Evolutionary conservation across 1,140 invertebrate genomes (phyloP), one percentile per base, ranked within the genome.

Genomic region (Rhynchophorus ferrugineus): DNA sequence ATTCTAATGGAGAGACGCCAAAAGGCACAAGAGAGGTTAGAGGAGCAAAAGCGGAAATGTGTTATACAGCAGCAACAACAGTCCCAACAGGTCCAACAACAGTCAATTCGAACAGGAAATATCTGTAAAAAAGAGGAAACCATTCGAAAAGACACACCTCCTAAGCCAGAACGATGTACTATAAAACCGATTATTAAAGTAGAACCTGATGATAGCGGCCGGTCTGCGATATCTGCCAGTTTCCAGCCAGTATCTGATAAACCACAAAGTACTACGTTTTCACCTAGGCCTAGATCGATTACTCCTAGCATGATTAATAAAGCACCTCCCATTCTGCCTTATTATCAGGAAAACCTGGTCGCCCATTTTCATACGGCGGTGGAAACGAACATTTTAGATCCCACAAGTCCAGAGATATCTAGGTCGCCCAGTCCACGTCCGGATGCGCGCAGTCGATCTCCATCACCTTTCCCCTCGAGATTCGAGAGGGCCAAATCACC

Each of bases 231-330:
- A 19, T 21, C 34, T 14, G 14, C 46, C 11, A n/a, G 17, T 58
- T 81, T 80, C 65, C 77, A 80, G 70, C 75, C 80, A 52, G 72
- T 80, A 58, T 66, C 69, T 58, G 75, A 77, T 58, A 65, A 70
- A 17, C 45, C 45, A 22, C 44, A 42, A 24, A 46, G 44, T 20
- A 37, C 33, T 7, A 49, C 60, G 21, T 62, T 64, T 53, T 64
- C 64, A n/a, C 59, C 64, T 24, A 24, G 61, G 14, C 61, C 66
- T 16, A 67, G 80, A 38, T 71, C 79, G 18, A 72, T 73, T 47
- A 80, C 79, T 39, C 80, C 80, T 2, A 79, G 77, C 65, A 65
- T 77, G 66, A 81, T 78, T 47, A 80, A 79, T 65, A 82, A 82
- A 71, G 76, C 78, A 42, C 77, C 79, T 0, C 78, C 80, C 9